These are phyloP conservation scores for Hystrix brachyura DNA, from an alignment of 2,113 vertebrate genomes.

Conservation along the genomic window DNA sequence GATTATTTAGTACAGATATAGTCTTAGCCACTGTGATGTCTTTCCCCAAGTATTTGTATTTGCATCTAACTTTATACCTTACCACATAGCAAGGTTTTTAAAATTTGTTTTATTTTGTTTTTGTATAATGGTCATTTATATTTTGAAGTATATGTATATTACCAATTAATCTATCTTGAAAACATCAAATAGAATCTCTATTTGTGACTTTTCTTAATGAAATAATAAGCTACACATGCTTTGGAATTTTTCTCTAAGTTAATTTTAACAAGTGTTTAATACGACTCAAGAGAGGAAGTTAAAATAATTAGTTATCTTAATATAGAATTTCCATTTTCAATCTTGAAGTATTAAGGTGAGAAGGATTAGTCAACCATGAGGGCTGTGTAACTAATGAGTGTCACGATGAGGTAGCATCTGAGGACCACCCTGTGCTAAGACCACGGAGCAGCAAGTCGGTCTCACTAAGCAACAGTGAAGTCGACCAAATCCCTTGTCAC, in stretches of 20 bases:
- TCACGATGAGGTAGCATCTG: neutral
- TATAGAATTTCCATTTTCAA: neutral
- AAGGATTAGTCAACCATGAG: neutral
- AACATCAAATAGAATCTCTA: neutral
- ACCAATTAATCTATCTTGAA: neutral
- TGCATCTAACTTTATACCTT: neutral
- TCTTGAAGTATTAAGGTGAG: neutral
- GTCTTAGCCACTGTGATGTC: neutral
- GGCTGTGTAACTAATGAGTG: neutral
- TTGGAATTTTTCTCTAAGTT: neutral
- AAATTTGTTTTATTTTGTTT: neutral
- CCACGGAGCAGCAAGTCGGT: neutral
- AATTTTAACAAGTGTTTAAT: slow-evolving; percentile 1
- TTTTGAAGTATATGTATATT: neutral
- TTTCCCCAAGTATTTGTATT: neutral
- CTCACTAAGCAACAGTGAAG: neutral
- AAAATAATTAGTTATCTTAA: slow-evolving; percentile 8
- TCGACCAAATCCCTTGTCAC: neutral
- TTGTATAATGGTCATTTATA: neutral
- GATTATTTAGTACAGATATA: neutral
- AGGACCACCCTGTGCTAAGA: neutral
- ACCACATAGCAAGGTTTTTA: neutral
- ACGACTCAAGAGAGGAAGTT: slow-evolving; percentile 18
- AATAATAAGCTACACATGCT: neutral
- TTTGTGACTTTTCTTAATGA: neutral